These are phyloP conservation scores for Penaeus monodon DNA, from an alignment of 2,888 invertebrate species.

Conservation along the genomic window DNA sequence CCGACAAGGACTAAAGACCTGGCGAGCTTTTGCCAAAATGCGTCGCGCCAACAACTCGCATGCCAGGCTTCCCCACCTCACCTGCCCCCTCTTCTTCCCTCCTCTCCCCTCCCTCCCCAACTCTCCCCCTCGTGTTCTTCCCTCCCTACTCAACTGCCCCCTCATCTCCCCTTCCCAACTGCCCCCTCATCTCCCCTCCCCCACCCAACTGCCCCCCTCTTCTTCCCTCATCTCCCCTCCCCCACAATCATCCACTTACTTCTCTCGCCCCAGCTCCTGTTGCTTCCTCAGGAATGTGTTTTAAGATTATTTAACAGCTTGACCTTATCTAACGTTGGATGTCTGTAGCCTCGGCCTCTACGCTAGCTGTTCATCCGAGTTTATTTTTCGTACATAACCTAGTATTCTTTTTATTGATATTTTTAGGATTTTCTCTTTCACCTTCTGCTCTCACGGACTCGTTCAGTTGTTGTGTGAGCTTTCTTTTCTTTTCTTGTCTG, in stretches of 20 bases:
- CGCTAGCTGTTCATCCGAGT: no score
- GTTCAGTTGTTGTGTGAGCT: no score
- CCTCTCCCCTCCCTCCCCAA: background rate
- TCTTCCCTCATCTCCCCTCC: background rate
- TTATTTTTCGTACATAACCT: no score
- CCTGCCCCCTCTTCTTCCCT: background rate
- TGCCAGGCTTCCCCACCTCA: background rate
- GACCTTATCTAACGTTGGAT: no score
- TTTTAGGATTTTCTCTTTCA: no score
- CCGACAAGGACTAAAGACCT: constrained; percentile 12
- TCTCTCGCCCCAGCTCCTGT: background rate
- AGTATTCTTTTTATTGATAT: no score
- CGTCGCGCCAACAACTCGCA: background rate
- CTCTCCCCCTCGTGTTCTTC: background rate
- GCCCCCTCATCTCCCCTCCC: background rate
- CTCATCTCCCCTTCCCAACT: background rate
- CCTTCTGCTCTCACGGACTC: no score
- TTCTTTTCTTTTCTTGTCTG: no score
- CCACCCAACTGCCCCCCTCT: background rate
- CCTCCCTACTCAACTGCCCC: background rate
- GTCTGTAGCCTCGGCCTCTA: no score
- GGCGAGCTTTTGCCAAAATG: background rate
- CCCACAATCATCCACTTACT: background rate
- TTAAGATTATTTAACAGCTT: no score
- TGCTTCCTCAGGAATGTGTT: no score